Evolutionary conservation across 2,888 invertebrate genomes (phyloP).

Genomic region (Dolichopus griseipennis): DNA sequence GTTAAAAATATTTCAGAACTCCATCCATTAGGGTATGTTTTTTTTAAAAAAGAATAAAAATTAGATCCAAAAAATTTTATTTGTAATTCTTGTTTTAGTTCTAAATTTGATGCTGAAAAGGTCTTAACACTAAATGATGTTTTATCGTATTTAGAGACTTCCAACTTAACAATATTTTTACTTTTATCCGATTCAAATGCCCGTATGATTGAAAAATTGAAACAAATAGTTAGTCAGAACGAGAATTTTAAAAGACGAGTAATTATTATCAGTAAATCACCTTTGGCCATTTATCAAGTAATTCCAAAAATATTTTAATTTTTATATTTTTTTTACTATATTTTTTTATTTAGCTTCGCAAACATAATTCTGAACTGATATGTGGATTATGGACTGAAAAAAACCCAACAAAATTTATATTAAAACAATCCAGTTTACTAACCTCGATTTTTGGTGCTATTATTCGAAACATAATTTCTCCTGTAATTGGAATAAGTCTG

Average conservation of each 20-base stretch:
- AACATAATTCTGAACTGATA: conserved; percentile 38
- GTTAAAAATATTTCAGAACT: conserved; percentile 35
- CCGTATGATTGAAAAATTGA: conserved; percentile 36
- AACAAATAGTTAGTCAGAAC: conserved; percentile 31
- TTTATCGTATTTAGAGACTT: conserved; percentile 34
- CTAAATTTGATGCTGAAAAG: conserved; percentile 39
- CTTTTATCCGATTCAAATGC: conserved; percentile 37
- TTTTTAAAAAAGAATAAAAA: neutral
- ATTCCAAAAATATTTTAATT: neutral
- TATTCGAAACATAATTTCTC: conserved; percentile 41
- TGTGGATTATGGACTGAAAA: conserved; percentile 43
- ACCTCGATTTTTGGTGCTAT: conserved; percentile 42
- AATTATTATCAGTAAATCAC: conserved; percentile 39
- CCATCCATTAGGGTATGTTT: conserved; percentile 39
- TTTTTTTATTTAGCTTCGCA: conserved; percentile 32
- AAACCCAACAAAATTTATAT: conserved; percentile 32
- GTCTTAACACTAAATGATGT: conserved; percentile 36
- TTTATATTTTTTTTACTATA: neutral
- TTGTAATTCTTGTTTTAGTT: conserved; percentile 26
- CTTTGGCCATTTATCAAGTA: conserved; percentile 41
- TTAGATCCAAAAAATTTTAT: neutral
- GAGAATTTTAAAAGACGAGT: conserved; percentile 34
- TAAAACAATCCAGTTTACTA: conserved; percentile 39
- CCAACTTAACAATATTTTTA: conserved; percentile 35
- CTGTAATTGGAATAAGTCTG: conserved; percentile 41